Evolutionary conservation across 2,888 invertebrate genomes (phyloP).

Genomic region (Aphodius granarius): DNA sequence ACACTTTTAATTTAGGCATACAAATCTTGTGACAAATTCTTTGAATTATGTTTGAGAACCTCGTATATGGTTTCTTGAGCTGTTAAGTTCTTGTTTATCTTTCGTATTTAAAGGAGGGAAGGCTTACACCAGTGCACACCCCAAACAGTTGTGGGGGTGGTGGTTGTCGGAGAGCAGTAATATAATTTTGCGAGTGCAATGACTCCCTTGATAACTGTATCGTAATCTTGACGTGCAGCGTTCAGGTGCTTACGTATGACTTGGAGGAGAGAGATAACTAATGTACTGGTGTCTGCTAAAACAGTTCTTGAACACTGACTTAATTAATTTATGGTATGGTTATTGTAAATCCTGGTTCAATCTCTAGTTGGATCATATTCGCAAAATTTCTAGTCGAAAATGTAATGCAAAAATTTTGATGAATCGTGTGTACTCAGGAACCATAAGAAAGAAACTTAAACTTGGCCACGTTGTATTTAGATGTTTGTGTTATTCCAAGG

Average conservation of each 20-base stretch:
- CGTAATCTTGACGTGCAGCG: conserved; percentile 39
- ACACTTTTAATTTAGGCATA: too few relatives aligned
- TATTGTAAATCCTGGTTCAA: background rate
- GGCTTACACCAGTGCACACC: conserved; percentile 22
- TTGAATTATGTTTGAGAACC: too few relatives aligned
- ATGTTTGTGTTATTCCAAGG: too few relatives aligned
- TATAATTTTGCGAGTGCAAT: conserved; percentile 42
- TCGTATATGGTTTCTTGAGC: background rate
- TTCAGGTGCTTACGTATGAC: background rate
- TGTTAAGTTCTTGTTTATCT: conserved; percentile 41
- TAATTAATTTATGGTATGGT: background rate
- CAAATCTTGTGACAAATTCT: too few relatives aligned
- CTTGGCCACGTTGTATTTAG: too few relatives aligned
- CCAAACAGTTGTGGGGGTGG: background rate
- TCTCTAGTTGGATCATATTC: too few relatives aligned
- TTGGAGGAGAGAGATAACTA: background rate
- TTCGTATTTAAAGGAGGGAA: too few relatives aligned
- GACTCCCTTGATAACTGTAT: conserved; percentile 42
- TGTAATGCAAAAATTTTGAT: too few relatives aligned
- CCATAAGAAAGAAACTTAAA: too few relatives aligned
- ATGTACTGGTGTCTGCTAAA: background rate
- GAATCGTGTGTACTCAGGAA: too few relatives aligned
- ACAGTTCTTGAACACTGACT: background rate
- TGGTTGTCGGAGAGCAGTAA: conserved; percentile 31
- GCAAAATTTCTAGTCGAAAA: too few relatives aligned